Evolutionary conservation across 2,888 invertebrate genomes (phyloP).

Genomic region (Thysanoteuthis rhombus): DNA sequence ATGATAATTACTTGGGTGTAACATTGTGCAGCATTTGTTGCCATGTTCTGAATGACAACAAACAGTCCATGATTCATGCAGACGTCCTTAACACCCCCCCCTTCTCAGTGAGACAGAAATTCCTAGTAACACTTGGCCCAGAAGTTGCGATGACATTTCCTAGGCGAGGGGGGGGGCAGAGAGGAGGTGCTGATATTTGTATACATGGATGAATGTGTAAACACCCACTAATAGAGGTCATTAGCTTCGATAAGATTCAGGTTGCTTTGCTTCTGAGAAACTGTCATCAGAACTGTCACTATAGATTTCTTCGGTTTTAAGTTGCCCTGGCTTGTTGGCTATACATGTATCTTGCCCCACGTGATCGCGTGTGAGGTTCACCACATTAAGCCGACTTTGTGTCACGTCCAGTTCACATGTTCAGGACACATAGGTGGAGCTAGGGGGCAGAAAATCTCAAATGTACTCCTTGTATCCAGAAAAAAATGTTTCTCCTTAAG

Average conservation of each 20-base stretch:
- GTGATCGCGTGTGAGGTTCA: too few species aligned
- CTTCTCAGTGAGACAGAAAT: neutral
- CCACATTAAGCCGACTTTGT: too few species aligned
- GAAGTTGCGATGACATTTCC: neutral
- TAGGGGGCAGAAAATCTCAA: too few species aligned
- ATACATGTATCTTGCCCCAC: too few species aligned
- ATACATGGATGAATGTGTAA: neutral
- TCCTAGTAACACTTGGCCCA: neutral
- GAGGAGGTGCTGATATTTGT: neutral
- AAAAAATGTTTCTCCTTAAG: too few species aligned
- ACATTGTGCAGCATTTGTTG: neutral
- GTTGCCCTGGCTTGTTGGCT: too few species aligned
- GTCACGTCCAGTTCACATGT: too few species aligned
- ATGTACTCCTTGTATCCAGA: too few species aligned
- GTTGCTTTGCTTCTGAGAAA: neutral
- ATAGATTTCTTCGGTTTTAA: too few species aligned
- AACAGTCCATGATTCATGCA: neutral
- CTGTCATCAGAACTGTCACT: too few species aligned
- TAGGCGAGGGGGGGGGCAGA: neutral
- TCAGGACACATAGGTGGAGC: too few species aligned
- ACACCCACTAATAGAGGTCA: neutral
- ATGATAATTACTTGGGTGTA: constrained; percentile 12
- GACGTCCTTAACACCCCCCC: neutral
- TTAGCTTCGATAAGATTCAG: neutral
- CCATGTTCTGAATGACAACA: neutral